Evolutionary conservation across 2,113 vertebrate species (phyloP).

Genomic region (Myotis yumanensis): DNA sequence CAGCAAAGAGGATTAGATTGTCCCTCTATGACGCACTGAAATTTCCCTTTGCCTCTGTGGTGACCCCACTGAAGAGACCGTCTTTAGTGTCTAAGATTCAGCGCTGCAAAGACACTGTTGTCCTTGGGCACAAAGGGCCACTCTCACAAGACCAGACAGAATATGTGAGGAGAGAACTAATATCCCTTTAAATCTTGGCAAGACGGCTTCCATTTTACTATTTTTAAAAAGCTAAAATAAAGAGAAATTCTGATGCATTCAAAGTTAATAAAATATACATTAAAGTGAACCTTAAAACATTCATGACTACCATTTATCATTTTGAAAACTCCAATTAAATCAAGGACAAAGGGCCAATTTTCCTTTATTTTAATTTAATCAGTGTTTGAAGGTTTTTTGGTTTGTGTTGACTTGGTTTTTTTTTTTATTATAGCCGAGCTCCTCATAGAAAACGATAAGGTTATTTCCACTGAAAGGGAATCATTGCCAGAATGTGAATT

Average conservation of each 20-base stretch:
- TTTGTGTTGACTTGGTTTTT: not conserved
- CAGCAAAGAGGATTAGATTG: conserved; percentile 94
- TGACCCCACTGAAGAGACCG: conserved; percentile 90
- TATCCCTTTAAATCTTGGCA: conserved; percentile 83
- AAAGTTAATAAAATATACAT: conserved; percentile 79
- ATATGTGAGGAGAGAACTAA: conserved; percentile 92
- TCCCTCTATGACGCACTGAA: conserved; percentile 88
- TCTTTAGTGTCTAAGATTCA: conserved; percentile 90
- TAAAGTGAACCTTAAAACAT: conserved; percentile 78
- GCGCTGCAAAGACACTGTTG: conserved; percentile 90
- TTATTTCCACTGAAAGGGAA: conserved; percentile 31
- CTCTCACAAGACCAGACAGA: conserved; percentile 89
- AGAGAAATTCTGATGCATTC: conserved; percentile 76
- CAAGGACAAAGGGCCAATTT: conserved; percentile 32
- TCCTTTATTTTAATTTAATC: conserved; percentile 52
- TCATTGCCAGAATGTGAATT: not conserved
- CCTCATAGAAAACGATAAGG: not conserved
- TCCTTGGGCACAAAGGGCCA: conserved; percentile 88
- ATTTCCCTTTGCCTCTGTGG: conserved; percentile 86
- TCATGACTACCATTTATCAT: conserved; percentile 47
- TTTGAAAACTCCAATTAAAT: conserved; percentile 67
- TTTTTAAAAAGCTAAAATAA: conserved; percentile 81
- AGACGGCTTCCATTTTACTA: conserved; percentile 75
- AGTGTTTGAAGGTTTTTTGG: not conserved
- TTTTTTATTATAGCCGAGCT: conserved; percentile 16